Evolutionary conservation across 2,113 vertebrate species (phyloP).

Genomic region (Oncorhynchus clarkii): DNA sequence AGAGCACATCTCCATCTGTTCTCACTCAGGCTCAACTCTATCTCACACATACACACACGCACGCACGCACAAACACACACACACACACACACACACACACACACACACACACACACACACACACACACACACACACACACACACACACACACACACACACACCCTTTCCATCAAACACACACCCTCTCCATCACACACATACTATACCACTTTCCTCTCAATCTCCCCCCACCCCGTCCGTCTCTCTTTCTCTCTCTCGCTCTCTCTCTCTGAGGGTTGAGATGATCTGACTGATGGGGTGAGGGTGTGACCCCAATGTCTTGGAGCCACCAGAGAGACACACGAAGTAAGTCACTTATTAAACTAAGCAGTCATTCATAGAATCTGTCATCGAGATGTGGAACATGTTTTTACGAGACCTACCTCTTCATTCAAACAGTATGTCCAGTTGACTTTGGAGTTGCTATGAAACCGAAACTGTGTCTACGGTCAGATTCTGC

Average conservation of each 20-base stretch:
- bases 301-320: constrained; percentile 43
- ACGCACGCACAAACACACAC: too few relatives aligned
- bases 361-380: constrained; percentile 18
- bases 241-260: not conserved
- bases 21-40: constrained; percentile 70
- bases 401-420: too few relatives aligned
- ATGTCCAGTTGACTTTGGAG: too few relatives aligned
- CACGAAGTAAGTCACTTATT: constrained; percentile 12
- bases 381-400: not conserved
- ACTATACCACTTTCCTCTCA: constrained; percentile 44
- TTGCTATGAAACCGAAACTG: too few relatives aligned
- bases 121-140: not conserved
- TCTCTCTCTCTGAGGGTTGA: constrained; percentile 24
- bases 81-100: constrained; percentile 1
- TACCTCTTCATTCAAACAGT: too few relatives aligned
- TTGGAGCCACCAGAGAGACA: constrained; percentile 41
- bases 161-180: constrained; percentile 11
- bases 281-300: constrained; percentile 59
- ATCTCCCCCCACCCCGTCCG: constrained; percentile 23
- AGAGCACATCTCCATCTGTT: constrained; percentile 83
- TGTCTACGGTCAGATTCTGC: not conserved
- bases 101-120: constrained; percentile 1
- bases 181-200: constrained; percentile 1
- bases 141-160: constrained; percentile 1
- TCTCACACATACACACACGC: too few relatives aligned